A percentile compares a stretch with the other conserved stretches of the same genome.
Conservation (phyloP, 1,140 invertebrate species). For the Zaprionus ghesquierei region DNA sequence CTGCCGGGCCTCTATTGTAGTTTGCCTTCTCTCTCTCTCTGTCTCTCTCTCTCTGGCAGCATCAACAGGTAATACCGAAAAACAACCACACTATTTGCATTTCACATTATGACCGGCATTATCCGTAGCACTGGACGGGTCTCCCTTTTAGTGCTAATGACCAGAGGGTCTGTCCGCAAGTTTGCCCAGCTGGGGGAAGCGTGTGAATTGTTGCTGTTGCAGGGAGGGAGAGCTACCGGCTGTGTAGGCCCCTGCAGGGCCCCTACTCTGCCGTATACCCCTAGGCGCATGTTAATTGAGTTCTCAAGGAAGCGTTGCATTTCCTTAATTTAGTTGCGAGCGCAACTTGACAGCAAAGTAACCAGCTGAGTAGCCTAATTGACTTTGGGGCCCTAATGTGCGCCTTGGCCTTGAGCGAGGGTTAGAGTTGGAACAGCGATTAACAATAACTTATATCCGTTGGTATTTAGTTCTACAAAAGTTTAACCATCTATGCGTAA, state of each 20-base stretch:
- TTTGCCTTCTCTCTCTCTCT: constrained; percentile 15
- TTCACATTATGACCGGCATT: constrained; percentile 59
- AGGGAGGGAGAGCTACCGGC: constrained; percentile 1
- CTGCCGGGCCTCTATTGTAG: neutral
- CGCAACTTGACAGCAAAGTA: constrained; percentile 14
- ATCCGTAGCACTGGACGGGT: neutral
- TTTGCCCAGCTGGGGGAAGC: constrained; percentile 18
- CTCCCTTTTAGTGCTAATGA: constrained; percentile 29
- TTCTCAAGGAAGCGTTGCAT: constrained; percentile 36
- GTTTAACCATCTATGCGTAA: neutral
- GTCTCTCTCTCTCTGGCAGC: constrained; percentile 15
- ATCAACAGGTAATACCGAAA: constrained; percentile 71
- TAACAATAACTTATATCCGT: neutral
- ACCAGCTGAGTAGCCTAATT: constrained; percentile 15
- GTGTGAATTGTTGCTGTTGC: constrained; percentile 34
- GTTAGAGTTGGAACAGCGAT: neutral
- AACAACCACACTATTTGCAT: constrained; percentile 66
- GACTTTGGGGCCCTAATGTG: neutral
- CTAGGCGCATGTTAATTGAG: constrained; percentile 32
- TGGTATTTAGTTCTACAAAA: neutral
- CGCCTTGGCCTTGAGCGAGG: neutral
- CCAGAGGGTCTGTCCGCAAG: constrained; percentile 11
- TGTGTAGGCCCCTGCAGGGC: neutral
- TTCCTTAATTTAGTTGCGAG: constrained; percentile 39
- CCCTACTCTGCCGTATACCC: neutral